phyloP scores from a whole-genome alignment of 2,797 vertebrate species.

The Semotilus atromaculatus region DNA sequence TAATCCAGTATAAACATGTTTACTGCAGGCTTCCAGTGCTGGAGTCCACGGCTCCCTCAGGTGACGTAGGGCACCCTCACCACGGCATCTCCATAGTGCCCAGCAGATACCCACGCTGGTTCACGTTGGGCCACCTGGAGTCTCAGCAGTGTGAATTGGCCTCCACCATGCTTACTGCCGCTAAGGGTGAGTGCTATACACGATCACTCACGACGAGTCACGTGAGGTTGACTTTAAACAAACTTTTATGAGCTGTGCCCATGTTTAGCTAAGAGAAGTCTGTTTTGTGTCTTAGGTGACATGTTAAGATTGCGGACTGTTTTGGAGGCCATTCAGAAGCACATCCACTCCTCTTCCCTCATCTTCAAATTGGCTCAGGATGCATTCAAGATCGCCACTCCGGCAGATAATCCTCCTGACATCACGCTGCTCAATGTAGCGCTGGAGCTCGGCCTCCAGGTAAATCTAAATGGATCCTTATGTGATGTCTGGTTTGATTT shows the following conservation, averaged over 20 bases:
- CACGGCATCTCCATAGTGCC: conserved; percentile 96
- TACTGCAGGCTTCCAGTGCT: conserved; percentile 87
- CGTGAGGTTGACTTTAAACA: conserved; percentile 21
- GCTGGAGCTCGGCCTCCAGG: conserved; percentile 94
- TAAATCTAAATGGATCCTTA: not conserved
- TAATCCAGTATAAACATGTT: conserved; percentile 9
- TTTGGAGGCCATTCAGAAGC: conserved; percentile 96
- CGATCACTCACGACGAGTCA: conserved; percentile 36
- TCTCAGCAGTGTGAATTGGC: conserved; percentile 98
- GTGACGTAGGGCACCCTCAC: conserved; percentile 90
- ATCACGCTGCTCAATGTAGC: conserved; percentile 96
- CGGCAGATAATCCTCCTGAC: conserved; percentile 90
- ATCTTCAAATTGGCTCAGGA: conserved; percentile 99
- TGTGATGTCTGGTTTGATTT: not conserved
- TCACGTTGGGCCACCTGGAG: conserved; percentile 97
- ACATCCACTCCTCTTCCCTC: conserved; percentile 97
- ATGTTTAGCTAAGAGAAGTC: conserved; percentile 18
- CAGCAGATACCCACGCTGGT: conserved; percentile 96
- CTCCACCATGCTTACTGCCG: conserved; percentile 97
- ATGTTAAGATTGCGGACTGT: conserved; percentile 93
- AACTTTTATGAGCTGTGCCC: not conserved
- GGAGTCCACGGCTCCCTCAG: conserved; percentile 88
- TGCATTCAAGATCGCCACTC: conserved; percentile 97
- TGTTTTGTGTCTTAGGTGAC: conserved; percentile 80
- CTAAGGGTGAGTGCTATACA: conserved; percentile 81